Evolutionary conservation across 2,888 invertebrate genomes (phyloP), one percentile per base, ranked within the genome.

Genomic region (Microctonus aethiopoides): DNA sequence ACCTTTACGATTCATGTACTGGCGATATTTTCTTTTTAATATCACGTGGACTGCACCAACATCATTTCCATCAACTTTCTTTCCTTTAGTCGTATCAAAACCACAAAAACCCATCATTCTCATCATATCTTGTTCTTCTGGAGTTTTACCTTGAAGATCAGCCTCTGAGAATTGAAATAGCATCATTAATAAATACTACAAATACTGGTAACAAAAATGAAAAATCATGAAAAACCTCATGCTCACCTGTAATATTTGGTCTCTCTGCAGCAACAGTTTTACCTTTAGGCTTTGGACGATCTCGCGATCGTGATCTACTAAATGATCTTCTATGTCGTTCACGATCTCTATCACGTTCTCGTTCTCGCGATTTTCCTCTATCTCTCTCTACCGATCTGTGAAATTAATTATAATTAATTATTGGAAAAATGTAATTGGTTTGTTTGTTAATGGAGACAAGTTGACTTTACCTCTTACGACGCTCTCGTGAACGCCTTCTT

Each of bases 1-100:
- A 74, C 99, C 99, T 87, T 98, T 97, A 74, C 99, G 91, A 88
- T 99, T 99, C 99, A 99, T 99, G 86, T 99, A 99, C 88, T 99
- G 99, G 80, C 98, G 92, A 87, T 98, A 98, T 88, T 98, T 96
- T 80, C 99, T 90, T 88, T 98, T 98, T 72, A 98, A 90, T 74
- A 97, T 96, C 70, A 98, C 96, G 86, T 98, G 98, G 74, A 98
- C 97, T 32, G 93, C 95, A n/a, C 97, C 97, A 67, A 92, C 92
- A 80, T 97, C 95, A 84, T 99, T 99, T 34, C 96, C 97, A 0
- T 94, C 93, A 0, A 99, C 97, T 88, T 95, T 95, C 87, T 97
- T 97, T 79, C 96, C 95, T 89, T 99, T 99, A 0, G 99, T 98
- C 0, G 96, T 92, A 84, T 98, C 95, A 87, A 99, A 99, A 74